Conservation (phyloP, 2,888 invertebrate species). For the Lithosia quadra region DNA sequence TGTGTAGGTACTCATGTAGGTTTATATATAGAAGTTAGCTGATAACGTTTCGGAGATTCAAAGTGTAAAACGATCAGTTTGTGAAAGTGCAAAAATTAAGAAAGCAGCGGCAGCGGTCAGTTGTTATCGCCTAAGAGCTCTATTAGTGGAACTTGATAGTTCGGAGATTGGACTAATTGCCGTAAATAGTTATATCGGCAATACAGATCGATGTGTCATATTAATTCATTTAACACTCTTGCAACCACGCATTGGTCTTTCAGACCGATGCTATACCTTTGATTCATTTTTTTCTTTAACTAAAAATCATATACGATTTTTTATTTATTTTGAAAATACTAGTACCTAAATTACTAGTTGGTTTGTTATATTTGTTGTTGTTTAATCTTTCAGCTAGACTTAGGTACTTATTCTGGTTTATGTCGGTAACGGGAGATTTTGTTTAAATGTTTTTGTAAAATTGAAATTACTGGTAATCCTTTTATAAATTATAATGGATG, state of each 20-base stretch:
- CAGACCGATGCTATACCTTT: not conserved
- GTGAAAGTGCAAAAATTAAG: not conserved
- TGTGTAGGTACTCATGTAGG: not conserved
- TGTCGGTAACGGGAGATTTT: too few relatives aligned
- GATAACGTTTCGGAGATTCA: too few relatives aligned
- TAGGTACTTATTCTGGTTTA: not conserved
- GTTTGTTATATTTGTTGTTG: too few relatives aligned
- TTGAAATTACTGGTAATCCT: too few relatives aligned
- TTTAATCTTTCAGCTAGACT: too few relatives aligned
- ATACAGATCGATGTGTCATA: not conserved
- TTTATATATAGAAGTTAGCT: too few relatives aligned
- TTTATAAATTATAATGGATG: too few relatives aligned
- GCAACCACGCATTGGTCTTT: not conserved
- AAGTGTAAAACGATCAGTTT: not conserved
- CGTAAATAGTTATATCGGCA: not conserved
- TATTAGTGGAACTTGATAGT: not conserved
- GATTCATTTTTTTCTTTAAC: too few relatives aligned
- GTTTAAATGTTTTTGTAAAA: too few relatives aligned
- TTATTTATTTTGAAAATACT: too few relatives aligned
- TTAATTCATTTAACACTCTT: not conserved
- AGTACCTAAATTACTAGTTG: not conserved
- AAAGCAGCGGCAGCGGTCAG: not conserved
- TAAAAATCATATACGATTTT: too few relatives aligned
- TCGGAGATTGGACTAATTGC: constrained; percentile 1
- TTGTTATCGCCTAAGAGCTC: not conserved